These are phyloP conservation scores for Acanthopleura granulata DNA, from an alignment of 2,888 invertebrate genomes.

Conservation along the genomic window DNA sequence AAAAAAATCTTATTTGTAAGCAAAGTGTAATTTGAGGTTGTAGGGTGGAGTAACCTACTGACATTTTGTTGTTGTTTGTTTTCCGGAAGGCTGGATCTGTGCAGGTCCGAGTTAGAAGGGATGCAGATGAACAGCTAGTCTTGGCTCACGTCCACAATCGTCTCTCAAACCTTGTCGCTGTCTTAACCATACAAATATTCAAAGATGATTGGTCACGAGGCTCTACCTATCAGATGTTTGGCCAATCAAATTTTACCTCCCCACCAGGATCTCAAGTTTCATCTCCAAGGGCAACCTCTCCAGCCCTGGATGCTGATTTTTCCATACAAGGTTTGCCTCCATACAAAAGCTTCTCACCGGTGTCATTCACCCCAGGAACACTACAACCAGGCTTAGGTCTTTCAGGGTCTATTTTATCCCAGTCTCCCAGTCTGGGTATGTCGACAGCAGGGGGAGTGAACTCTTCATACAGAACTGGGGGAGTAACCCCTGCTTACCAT, in stretches of 20 bases:
- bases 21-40: no score
- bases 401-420: background rate
- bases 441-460: no score
- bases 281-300: conserved; percentile 11
- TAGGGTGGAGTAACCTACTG: no score
- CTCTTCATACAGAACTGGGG: no score
- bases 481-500: no score
- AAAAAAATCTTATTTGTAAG: no score
- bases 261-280: background rate
- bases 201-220: conserved; percentile 71
- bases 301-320: background rate
- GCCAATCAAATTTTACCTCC: background rate
- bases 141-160: conserved; percentile 75
- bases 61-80: background rate
- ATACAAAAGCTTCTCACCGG: background rate
- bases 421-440: background rate
- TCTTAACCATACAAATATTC: conserved; percentile 75
- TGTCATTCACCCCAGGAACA: background rate
- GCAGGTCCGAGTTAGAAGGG: conserved; percentile 75
- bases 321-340: background rate
- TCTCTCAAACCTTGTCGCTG: conserved; percentile 73
- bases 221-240: conserved; percentile 39
- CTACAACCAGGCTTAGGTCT: background rate
- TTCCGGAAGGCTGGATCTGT: conserved; percentile 73
- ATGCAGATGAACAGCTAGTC: conserved; percentile 77